Evolutionary conservation across 2,113 vertebrate genomes (phyloP).

Genomic region (Cygnus atratus): DNA sequence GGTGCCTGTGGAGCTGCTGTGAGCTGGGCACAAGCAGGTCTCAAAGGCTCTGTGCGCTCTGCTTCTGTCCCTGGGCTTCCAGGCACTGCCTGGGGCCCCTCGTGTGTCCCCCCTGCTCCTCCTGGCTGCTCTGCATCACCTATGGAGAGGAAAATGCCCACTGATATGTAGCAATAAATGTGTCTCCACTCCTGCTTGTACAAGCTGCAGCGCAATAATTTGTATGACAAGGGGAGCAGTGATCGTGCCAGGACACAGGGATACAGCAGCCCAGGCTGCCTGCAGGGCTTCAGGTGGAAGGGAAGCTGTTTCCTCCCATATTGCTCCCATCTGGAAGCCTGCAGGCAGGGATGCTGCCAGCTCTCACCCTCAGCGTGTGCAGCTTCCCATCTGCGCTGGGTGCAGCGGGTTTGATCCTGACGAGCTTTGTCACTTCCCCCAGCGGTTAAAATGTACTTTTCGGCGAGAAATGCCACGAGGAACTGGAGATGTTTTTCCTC

Average conservation of each 20-base stretch:
- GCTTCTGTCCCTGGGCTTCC: not conserved
- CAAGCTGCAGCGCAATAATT: not conserved
- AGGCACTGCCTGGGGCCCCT: not conserved
- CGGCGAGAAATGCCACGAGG: not conserved
- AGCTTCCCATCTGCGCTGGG: not conserved
- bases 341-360: not conserved
- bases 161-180: accelerated
- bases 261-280: not conserved
- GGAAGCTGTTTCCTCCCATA: not conserved
- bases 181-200: not conserved
- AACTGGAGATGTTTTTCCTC: not conserved
- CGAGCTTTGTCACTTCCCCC: not conserved
- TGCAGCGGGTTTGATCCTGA: not conserved
- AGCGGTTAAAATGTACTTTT: not conserved
- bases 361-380: too few relatives aligned
- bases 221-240: not conserved
- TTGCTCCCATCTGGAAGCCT: not conserved
- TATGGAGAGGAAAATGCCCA: not conserved
- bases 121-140: accelerated
- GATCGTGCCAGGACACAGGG: accelerated
- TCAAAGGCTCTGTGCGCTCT: not conserved
- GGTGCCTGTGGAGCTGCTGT: not conserved
- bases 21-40: too few relatives aligned
- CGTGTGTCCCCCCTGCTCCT: not conserved
- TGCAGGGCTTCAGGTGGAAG: not conserved